These are phyloP conservation scores for Dysmachus trigonus DNA, from an alignment of 2,888 invertebrate genomes.

Conservation along the genomic window DNA sequence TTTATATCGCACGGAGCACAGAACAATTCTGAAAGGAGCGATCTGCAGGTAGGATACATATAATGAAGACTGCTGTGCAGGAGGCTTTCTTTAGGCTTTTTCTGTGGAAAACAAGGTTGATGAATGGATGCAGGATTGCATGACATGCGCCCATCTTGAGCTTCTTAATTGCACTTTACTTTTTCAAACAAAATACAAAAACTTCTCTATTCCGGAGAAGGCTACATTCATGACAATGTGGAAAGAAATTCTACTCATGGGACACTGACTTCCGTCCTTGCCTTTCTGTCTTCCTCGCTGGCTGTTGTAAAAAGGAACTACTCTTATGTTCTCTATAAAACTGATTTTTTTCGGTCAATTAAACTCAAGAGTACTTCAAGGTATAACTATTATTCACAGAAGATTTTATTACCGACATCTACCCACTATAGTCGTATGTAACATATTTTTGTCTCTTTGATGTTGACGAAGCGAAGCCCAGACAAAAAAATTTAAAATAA, in stretches of 20 bases:
- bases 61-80: constrained; percentile 3
- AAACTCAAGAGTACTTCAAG: neutral
- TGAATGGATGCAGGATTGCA: constrained; percentile 35
- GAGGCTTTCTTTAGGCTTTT: neutral
- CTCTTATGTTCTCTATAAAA: constrained; percentile 12
- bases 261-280: constrained; percentile 40
- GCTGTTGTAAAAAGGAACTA: neutral
- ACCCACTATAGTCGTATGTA: neutral
- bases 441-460: neutral
- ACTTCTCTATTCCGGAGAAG: neutral
- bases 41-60: neutral
- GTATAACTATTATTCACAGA: neutral
- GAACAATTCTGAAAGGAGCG: constrained; percentile 14
- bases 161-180: constrained; percentile 20
- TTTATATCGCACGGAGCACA: constrained; percentile 7
- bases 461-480: neutral
- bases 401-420: neutral
- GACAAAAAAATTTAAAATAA: neutral
- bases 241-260: constrained; percentile 12
- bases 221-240: constrained; percentile 10
- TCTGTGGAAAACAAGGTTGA: constrained; percentile 5
- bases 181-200: constrained; percentile 16
- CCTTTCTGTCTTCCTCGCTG: neutral
- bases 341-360: constrained; percentile 27
- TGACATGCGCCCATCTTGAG: constrained; percentile 30